Base-by-base conservation (phyloP, 2,888 invertebrate genomes). In the Nomada ruficornis region DNA sequence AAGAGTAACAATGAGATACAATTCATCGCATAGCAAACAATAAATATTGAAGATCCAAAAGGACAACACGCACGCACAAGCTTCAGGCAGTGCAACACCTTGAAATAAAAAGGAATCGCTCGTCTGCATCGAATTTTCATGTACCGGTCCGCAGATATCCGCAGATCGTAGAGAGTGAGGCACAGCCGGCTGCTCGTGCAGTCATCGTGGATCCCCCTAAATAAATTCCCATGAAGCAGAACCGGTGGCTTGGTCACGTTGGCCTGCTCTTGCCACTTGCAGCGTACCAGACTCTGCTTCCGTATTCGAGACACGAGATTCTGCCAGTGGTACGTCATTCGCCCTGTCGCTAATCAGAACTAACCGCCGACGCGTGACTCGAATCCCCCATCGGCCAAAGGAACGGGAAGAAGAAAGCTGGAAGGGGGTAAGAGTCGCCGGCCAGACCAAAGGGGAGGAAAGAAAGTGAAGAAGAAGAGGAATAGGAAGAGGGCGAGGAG, bases 321-420 rank as follows among this genome's bases (percentile, higher is more conserved):
- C 89, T 89, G 86, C 89, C 92, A 93, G 93, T 93, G 93, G 93
- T 93, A 93, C 93, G 93, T 93, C 93, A 93, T 93, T 92, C 93
- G 93, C 89, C 90, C 91, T 88, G 91, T 89, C 91, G 93, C 93
- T 94, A 94, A 94, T 94, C 94, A 94, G 94, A 94, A 93, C 93
- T 94, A 94, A 94, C 93, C 92, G 94, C 90, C 90, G 90, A 89
- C 89, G 91, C 93, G 93, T 94, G 93, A 92, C 87, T 82, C 76
- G 93, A 91, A 91, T 94, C 78, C 67, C 42, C 60, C 64, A 82
- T 65, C 86, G 88, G 74, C 82, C 81, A 84, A 89, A 86, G 84
- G 89, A 88, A 81, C 84, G 86, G 82, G 83, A 82, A 74, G 84
- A 73, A 72, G 73, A 26, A 44, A 26, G 57, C 69, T 62, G 54